Conservation (phyloP, 1,140 invertebrate species). For the Hydropsyche tenuis region DNA sequence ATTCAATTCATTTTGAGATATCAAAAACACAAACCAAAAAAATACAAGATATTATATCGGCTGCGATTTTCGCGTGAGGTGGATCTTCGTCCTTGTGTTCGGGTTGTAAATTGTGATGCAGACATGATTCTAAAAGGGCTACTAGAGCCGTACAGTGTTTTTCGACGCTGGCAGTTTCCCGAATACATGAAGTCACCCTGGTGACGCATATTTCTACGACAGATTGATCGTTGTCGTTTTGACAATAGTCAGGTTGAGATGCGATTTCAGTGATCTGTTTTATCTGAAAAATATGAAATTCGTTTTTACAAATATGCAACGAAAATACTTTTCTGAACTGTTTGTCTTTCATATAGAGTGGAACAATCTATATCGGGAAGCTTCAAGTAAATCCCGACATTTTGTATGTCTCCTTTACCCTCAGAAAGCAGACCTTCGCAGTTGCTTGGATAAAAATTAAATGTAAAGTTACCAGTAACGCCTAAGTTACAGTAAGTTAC, state of each 20-base stretch:
- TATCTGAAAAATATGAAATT: slow-evolving; percentile 61
- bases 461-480: too few relatives aligned
- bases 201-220: slow-evolving; percentile 93
- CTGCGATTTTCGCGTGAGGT: slow-evolving; percentile 94
- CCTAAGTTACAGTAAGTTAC: too few relatives aligned
- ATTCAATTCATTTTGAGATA: not conserved
- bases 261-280: slow-evolving; percentile 81
- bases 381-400: too few relatives aligned
- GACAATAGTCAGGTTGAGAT: slow-evolving; percentile 78
- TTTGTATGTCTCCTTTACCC: too few relatives aligned
- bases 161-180: slow-evolving; percentile 87
- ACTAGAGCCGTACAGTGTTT: slow-evolving; percentile 84
- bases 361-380: too few relatives aligned
- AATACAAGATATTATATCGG: slow-evolving; percentile 91
- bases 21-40: slow-evolving; percentile 75
- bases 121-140: slow-evolving; percentile 82
- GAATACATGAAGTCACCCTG: slow-evolving; percentile 85
- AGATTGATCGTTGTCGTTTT: slow-evolving; percentile 90
- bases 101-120: slow-evolving; percentile 87
- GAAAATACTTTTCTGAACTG: too few relatives aligned
- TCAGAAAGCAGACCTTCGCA: too few relatives aligned
- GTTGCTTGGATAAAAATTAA: too few relatives aligned
- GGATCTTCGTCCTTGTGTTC: slow-evolving; percentile 82
- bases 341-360: too few relatives aligned
- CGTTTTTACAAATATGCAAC: too few relatives aligned